Base-by-base conservation (phyloP, 1,140 invertebrate species). In the Globodera ellingtonae region DNA sequence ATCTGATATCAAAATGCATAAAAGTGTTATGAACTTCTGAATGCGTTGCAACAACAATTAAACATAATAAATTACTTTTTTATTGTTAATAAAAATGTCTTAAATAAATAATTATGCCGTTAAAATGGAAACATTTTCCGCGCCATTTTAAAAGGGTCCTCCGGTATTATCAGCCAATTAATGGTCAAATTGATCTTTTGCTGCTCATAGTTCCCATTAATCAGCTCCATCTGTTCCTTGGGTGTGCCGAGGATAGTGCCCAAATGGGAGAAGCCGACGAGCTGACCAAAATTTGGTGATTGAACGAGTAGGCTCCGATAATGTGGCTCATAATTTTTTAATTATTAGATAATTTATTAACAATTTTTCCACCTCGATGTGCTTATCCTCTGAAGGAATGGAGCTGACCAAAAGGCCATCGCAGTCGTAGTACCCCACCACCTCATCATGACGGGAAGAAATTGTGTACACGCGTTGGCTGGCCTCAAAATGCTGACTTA, bases 1-100 rank as follows among this genome's bases (percentile, higher is more conserved):
- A 87, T 85, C 76, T 85, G 78, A 81, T 48, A 52, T 72, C 15
- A 52, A 21, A 35, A 73, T 35, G 35, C 35, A 35, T 35, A 35
- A 35, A 35, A 35, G 35, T 35, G 35, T 35, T 35, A 35, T 35
- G 35, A 35, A 35, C 35, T 35, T 35, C 35, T 35, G 3, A 35
- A 35, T 35, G 35, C 35, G 35, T 35, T 35, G 35, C 35, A 35
- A 35, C 35, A 35, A 35, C 35, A 35, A 35, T 35, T 35, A 35
- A 35, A 35, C 35, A 35, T 35, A 35, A 35, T 35, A 35, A 35
- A 35, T 35, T 35, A 35, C 35, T 35, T 35, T 35, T 35, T 35
- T 35, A 35, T 35, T 35, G 35, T 35, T 2, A 35, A 35, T 35
- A 52, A 52, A 13, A 52, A 52, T 9, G 50, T 52, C 10, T 52